phyloP scores from a whole-genome alignment of 2,888 invertebrate genomes.

The Horisme vitalbata region DNA sequence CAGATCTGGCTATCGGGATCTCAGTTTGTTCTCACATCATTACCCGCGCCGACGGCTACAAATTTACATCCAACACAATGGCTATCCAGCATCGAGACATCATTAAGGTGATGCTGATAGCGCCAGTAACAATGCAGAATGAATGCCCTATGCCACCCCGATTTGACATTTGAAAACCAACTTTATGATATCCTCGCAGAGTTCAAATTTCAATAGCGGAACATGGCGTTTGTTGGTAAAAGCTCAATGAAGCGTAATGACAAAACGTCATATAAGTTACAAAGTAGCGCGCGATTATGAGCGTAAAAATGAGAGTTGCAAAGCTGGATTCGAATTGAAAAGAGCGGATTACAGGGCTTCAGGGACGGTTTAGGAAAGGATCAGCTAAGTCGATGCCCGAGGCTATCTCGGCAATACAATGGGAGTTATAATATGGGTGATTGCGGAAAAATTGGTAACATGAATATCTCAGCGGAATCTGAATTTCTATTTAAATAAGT shows the following conservation, averaged over 20 bases:
- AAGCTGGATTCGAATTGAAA: constrained; percentile 56
- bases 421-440: constrained; percentile 74
- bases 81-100: constrained; percentile 83
- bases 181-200: constrained; percentile 45
- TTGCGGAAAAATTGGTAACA: constrained; percentile 69
- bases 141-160: constrained; percentile 51
- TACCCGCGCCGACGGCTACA: constrained; percentile 83
- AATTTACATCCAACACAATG: constrained; percentile 83
- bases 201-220: constrained; percentile 35
- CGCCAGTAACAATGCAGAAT: constrained; percentile 61
- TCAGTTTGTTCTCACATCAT: constrained; percentile 83
- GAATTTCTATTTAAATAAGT: constrained; percentile 14
- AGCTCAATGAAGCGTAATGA: constrained; percentile 47
- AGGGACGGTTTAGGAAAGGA: constrained; percentile 68
- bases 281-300: constrained; percentile 58
- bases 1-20: constrained; percentile 80
- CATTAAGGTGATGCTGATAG: constrained; percentile 84
- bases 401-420: constrained; percentile 74
- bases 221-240: constrained; percentile 55
- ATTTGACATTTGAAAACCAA: constrained; percentile 41
- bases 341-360: constrained; percentile 45
- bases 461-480: constrained; percentile 35
- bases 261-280: constrained; percentile 75
- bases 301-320: constrained; percentile 50
- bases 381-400: constrained; percentile 67